These are phyloP conservation scores for Netelia inedita DNA, from an alignment of 2,888 invertebrate species.

Conservation along the genomic window DNA sequence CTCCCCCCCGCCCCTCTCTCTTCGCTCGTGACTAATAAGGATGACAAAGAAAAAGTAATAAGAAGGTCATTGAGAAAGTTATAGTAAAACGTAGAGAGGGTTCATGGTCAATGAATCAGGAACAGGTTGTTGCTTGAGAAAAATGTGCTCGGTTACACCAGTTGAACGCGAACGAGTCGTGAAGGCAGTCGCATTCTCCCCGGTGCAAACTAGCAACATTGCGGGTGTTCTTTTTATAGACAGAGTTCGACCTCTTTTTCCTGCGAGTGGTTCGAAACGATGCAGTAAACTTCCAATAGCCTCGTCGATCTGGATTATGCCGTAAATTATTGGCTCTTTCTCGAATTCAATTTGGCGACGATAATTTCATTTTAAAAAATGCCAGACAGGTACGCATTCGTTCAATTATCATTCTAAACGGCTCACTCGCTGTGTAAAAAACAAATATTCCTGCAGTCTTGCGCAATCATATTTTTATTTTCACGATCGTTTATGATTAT, in stretches of 20 bases:
- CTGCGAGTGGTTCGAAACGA: conserved; percentile 59
- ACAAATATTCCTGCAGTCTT: no score
- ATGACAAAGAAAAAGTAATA: conserved; percentile 42
- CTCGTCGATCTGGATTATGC: conserved; percentile 52
- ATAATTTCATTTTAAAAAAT: conserved; percentile 69
- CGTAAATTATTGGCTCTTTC: conserved; percentile 24
- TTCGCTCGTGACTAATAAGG: conserved; percentile 25
- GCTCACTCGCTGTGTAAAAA: no score
- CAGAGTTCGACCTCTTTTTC: conserved; percentile 81
- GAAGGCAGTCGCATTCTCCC: conserved; percentile 70
- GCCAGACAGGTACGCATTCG: conserved; percentile 78
- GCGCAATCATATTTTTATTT: no score
- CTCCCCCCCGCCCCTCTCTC: conserved; percentile 35
- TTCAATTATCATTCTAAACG: neutral
- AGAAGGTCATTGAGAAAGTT: conserved; percentile 54
- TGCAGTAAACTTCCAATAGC: conserved; percentile 42
- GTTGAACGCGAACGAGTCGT: conserved; percentile 70
- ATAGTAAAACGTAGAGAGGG: conserved; percentile 22
- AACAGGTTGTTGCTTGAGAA: conserved; percentile 63
- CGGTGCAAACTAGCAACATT: conserved; percentile 70
- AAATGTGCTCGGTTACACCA: conserved; percentile 51
- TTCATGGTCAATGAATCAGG: conserved; percentile 68
- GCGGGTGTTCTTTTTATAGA: conserved; percentile 84
- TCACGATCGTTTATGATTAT: no score
- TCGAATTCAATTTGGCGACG: neutral